These are phyloP conservation scores for Nemotelus pantherinus DNA, from an alignment of 2,888 invertebrate species.

Conservation along the genomic window DNA sequence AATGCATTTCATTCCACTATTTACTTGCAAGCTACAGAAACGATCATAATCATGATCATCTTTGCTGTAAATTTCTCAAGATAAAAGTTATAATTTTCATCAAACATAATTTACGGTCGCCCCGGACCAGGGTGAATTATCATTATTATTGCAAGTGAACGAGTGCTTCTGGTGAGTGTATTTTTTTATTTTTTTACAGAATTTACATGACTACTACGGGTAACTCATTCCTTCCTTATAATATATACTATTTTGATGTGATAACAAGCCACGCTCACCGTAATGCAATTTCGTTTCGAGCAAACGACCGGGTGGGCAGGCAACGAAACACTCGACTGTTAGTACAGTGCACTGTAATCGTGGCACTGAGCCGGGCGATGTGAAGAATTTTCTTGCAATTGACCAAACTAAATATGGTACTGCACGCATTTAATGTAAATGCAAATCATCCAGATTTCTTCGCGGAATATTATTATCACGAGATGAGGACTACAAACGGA, in stretches of 20 bases:
- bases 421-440: constrained; percentile 65
- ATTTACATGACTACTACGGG: constrained; percentile 21
- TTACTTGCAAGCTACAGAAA: neutral
- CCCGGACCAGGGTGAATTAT: neutral
- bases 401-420: constrained; percentile 62
- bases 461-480: constrained; percentile 34
- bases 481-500: too few relatives aligned
- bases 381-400: constrained; percentile 29
- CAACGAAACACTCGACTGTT: too few relatives aligned
- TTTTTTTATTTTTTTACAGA: constrained; percentile 4
- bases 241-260: constrained; percentile 11
- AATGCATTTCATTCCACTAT: neutral
- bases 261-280: constrained; percentile 8
- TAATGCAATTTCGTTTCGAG: too few relatives aligned
- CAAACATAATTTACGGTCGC: constrained; percentile 16
- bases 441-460: constrained; percentile 50
- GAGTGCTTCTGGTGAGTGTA: neutral
- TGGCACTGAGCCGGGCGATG: neutral
- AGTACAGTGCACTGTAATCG: too few relatives aligned
- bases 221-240: constrained; percentile 19
- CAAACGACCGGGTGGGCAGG: too few relatives aligned
- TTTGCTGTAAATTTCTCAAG: constrained; percentile 1
- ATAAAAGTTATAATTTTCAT: constrained; percentile 38
- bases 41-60: constrained; percentile 21
- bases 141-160: neutral